Evolutionary conservation across 2,113 vertebrate species (phyloP).

Genomic region (Danionella cerebrum): DNA sequence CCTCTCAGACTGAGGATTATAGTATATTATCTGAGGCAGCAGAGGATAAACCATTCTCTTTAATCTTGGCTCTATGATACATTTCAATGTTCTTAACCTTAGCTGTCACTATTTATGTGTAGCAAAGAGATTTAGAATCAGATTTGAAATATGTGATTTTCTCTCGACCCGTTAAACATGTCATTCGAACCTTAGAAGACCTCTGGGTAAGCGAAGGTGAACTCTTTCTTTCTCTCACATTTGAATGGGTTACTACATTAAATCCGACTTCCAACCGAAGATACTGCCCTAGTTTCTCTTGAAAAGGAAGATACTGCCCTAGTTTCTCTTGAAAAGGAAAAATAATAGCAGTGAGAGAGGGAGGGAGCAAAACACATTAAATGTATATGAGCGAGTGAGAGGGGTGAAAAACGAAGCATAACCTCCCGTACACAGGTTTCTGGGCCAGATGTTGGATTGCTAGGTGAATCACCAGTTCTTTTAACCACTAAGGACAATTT

Average conservation of each 20-base stretch:
- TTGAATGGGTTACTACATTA: slow-evolving; percentile 13
- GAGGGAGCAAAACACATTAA: slow-evolving; percentile 7
- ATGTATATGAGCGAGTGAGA: neutral
- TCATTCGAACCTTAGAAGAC: neutral
- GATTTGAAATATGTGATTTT: slow-evolving; percentile 5
- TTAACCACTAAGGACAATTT: slow-evolving; percentile 8
- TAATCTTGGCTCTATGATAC: neutral
- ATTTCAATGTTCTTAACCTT: neutral
- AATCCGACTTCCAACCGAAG: neutral
- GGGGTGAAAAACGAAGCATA: neutral
- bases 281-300: neutral
- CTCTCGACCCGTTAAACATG: neutral
- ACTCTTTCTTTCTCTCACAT: neutral
- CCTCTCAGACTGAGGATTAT: neutral
- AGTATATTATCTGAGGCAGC: neutral
- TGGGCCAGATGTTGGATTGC: neutral
- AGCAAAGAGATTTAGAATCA: neutral
- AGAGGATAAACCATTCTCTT: neutral
- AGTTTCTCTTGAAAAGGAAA: neutral
- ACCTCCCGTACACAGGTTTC: neutral
- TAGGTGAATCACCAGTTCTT: slow-evolving; percentile 5
- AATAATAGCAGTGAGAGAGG: neutral
- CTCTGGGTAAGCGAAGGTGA: neutral
- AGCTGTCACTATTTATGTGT: neutral
- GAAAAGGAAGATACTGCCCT: neutral